Conservation (phyloP, 2,797 vertebrate species). For the Pogonophryne albipinna region DNA sequence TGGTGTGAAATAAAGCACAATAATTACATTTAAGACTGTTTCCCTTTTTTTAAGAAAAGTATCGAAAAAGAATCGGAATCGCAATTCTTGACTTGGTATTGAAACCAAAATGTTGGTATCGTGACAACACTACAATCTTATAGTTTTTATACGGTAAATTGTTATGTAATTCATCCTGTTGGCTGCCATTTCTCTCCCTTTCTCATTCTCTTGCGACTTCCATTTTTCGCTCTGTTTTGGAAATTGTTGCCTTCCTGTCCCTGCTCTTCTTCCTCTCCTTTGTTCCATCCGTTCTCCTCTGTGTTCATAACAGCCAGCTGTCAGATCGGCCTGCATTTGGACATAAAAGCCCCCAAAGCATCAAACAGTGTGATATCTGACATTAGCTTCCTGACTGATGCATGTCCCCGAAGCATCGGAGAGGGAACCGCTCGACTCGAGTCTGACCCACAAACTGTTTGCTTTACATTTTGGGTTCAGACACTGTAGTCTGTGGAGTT, state of each 20-base stretch:
- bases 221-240: neutral
- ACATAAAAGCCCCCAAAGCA: constrained; percentile 13
- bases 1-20: no score
- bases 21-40: no score
- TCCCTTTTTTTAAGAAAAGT: no score
- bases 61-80: no score
- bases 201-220: neutral
- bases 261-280: neutral
- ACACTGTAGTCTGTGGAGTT: neutral
- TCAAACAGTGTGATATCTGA: constrained; percentile 20
- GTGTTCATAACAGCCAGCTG: constrained; percentile 15
- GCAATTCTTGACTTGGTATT: no score
- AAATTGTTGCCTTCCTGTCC: neutral
- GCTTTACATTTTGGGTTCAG: neutral
- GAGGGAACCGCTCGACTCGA: neutral
- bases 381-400: constrained; percentile 15
- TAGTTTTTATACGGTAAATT: neutral
- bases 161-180: neutral
- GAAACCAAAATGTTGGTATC: no score
- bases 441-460: neutral
- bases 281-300: neutral
- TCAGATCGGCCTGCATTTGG: constrained; percentile 14
- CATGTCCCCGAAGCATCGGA: neutral
- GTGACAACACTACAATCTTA: no score
- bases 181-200: neutral